Conservation (phyloP, 1,140 invertebrate species). For the Apis florea region DNA sequence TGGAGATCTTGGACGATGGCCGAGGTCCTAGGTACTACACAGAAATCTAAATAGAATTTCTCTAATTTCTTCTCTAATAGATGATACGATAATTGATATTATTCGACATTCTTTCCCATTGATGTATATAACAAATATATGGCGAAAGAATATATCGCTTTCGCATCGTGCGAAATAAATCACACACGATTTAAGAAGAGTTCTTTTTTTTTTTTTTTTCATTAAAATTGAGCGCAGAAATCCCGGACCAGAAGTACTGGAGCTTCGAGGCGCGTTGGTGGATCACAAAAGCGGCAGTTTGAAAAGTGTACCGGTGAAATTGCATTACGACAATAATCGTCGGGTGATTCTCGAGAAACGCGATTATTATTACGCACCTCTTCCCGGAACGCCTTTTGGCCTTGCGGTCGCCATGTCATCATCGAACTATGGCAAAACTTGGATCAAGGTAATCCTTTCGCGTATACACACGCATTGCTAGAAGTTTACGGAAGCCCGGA, state of each 20-base stretch:
- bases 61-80: background rate
- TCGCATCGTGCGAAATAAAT: background rate
- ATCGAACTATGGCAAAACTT: conserved; percentile 88
- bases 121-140: background rate
- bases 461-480: background rate
- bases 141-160: background rate
- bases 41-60: background rate
- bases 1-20: conserved; percentile 92
- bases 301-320: conserved; percentile 85
- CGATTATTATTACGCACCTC: conserved; percentile 90
- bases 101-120: background rate
- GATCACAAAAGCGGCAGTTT: conserved; percentile 85
- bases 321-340: conserved; percentile 91
- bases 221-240: conserved; percentile 67
- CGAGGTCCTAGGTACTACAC: conserved; percentile 76
- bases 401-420: conserved; percentile 87
- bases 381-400: conserved; percentile 92
- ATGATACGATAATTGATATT: background rate
- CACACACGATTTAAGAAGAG: background rate
- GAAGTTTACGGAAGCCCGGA: conserved; percentile 7
- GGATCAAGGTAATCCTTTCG: conserved; percentile 81
- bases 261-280: conserved; percentile 88
- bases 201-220: too few relatives aligned
- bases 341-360: conserved; percentile 89
- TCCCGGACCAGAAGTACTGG: conserved; percentile 74